phyloP scores from a whole-genome alignment of 2,888 invertebrate genomes.

The Neoitamus cyanurus region DNA sequence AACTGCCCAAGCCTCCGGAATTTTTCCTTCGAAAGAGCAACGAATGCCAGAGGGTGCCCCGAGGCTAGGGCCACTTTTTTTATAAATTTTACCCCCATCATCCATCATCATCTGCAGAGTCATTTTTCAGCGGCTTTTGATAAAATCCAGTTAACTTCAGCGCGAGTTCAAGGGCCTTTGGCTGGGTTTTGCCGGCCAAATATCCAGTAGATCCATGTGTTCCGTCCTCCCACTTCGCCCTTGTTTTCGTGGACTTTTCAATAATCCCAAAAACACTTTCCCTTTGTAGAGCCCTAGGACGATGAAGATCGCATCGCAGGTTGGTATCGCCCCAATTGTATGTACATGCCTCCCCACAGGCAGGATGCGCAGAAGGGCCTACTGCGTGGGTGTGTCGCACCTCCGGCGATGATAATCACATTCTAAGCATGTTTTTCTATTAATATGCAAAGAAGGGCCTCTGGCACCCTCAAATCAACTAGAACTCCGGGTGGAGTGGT shows the following conservation, averaged over 20 bases:
- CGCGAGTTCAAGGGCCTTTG: not conserved
- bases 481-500: not conserved
- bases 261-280: not conserved
- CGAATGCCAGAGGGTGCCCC: no score
- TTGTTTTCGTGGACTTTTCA: not conserved
- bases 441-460: constrained; percentile 12
- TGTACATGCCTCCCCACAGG: not conserved
- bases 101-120: not conserved
- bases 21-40: not conserved
- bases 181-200: not conserved
- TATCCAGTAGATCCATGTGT: not conserved
- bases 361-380: not conserved
- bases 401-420: not conserved
- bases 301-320: not conserved
- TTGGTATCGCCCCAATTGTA: not conserved
- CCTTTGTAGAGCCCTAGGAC: not conserved
- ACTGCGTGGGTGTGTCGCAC: not conserved
- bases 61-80: not conserved
- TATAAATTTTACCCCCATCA: not conserved
- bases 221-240: not conserved
- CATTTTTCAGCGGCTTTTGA: not conserved
- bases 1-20: not conserved
- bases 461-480: not conserved
- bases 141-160: not conserved
- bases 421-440: constrained; percentile 25